Evolutionary conservation across 2,888 invertebrate species (phyloP), one percentile per base, ranked within the genome.

Genomic region (Agrenia bidenticulata): DNA sequence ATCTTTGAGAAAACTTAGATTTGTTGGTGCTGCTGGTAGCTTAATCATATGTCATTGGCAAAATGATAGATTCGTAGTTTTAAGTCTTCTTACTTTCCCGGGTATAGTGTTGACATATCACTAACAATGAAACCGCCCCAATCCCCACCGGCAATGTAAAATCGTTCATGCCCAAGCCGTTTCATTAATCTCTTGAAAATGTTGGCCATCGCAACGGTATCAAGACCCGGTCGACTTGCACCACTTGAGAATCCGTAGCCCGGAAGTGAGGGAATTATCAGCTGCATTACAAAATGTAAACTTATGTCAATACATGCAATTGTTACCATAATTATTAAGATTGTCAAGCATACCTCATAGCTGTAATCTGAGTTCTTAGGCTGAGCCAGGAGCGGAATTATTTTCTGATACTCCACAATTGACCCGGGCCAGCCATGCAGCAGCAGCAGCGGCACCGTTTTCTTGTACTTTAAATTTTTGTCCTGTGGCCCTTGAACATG

Each of bases 131-230:
- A 2, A 2, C 41, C 57, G 1, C 62, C 63, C 83, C 83, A 85
- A 74, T 85, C 84, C 1, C 82, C 83, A 5, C 84, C 84, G 72
- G 83, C 89, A 0, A 85, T 79, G 79, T 87, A 88, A 79, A 83
- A 92, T 77, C 85, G 82, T 56, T 85, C 78, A 78, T 84, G 84
- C 0, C 87, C 88, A 0, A 92, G 80, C n/a, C 88, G 80, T 41
- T 83, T 79, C 89, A 90, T 90, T 56, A 92, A 80, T 77, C 86
- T 87, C 60, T 83, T 83, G 77, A 89, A 82, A 54, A 88, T 79
- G 0, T 84, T 82, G 0, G 85, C 84, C 54, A 85, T 83, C 75
- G 87, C 82, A 4, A 67, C 63, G 1, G 68, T 56, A n/a, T 67
- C 67, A 24, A 71, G 56, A 76, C 81, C 83, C 56, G 76, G 76